phyloP scores from a whole-genome alignment of 2,888 invertebrate genomes.

The Ernsta delagoae region DNA sequence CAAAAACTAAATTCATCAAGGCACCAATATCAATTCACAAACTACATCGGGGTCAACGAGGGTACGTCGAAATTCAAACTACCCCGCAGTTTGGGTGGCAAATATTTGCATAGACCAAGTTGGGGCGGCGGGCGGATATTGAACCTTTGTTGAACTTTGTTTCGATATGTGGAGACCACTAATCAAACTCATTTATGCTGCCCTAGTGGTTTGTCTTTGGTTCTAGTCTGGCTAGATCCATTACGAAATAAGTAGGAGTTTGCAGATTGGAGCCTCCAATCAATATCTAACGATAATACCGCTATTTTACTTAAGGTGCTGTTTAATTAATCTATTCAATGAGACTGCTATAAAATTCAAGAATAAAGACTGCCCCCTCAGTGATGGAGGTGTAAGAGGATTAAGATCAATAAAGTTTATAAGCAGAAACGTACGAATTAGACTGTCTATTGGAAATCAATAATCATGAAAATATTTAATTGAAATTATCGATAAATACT shows the following conservation, averaged over 20 bases:
- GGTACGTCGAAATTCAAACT: conserved; percentile 57
- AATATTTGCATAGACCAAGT: conserved; percentile 50
- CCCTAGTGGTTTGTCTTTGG: too few relatives aligned
- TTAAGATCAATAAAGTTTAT: too few relatives aligned
- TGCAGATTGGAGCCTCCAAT: background rate
- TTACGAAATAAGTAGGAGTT: background rate
- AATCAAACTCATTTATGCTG: background rate
- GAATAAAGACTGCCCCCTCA: too few relatives aligned
- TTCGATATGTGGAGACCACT: too few relatives aligned
- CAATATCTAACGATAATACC: background rate
- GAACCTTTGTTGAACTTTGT: conserved; percentile 9
- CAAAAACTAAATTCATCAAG: conserved; percentile 58
- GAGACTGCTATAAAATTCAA: too few relatives aligned
- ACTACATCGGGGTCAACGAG: conserved; percentile 53
- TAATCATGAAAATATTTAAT: too few relatives aligned
- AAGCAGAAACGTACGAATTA: too few relatives aligned
- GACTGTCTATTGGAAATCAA: too few relatives aligned
- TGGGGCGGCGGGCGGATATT: conserved; percentile 21
- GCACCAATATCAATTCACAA: conserved; percentile 55
- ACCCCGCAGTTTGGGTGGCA: conserved; percentile 52
- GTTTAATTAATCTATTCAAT: too few relatives aligned
- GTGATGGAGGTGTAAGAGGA: too few relatives aligned
- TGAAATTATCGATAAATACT: too few relatives aligned
- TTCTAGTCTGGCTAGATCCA: background rate
- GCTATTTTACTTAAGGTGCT: too few relatives aligned